phyloP scores from a whole-genome alignment of 2,888 invertebrate genomes.

The Apamea monoglypha region DNA sequence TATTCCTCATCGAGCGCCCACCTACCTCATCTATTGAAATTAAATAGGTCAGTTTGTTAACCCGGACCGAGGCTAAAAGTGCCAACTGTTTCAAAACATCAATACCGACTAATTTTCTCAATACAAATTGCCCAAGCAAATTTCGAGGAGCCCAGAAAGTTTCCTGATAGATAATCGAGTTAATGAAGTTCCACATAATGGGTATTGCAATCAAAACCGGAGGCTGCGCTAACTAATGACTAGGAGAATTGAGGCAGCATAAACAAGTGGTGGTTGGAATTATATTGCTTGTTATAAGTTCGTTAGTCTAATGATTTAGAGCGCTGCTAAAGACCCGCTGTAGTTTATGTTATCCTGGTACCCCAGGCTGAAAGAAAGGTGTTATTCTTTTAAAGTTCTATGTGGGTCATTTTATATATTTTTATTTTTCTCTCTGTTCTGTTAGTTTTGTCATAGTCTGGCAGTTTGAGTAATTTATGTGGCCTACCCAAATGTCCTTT shows the following conservation, averaged over 20 bases:
- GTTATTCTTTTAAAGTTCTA: background rate
- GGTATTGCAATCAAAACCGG: slow-evolving; percentile 57
- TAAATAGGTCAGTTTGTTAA: slow-evolving; percentile 16
- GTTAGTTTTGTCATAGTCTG: too few species aligned
- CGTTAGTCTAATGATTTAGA: slow-evolving; percentile 40
- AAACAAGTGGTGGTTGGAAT: slow-evolving; percentile 46
- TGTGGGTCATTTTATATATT: too few species aligned
- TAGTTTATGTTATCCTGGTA: slow-evolving; percentile 36
- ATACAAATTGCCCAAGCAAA: slow-evolving; percentile 47
- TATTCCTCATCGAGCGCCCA: background rate
- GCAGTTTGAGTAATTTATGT: too few species aligned
- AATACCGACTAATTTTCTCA: slow-evolving; percentile 52
- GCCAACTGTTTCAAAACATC: slow-evolving; percentile 32
- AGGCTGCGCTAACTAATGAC: slow-evolving; percentile 47
- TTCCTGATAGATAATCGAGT: slow-evolving; percentile 54
- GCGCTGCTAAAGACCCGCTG: slow-evolving; percentile 16
- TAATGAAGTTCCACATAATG: slow-evolving; percentile 58
- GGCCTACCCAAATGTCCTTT: too few species aligned
- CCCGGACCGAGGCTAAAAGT: slow-evolving; percentile 16
- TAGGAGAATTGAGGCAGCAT: slow-evolving; percentile 30
- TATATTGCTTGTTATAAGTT: slow-evolving; percentile 49
- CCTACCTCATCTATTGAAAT: background rate
- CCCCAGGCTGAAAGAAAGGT: background rate
- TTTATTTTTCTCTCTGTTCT: too few species aligned
- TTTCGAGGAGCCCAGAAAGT: slow-evolving; percentile 40